These are phyloP conservation scores for Asbolus verrucosus DNA, from an alignment of 1,140 invertebrate genomes.

Conservation along the genomic window DNA sequence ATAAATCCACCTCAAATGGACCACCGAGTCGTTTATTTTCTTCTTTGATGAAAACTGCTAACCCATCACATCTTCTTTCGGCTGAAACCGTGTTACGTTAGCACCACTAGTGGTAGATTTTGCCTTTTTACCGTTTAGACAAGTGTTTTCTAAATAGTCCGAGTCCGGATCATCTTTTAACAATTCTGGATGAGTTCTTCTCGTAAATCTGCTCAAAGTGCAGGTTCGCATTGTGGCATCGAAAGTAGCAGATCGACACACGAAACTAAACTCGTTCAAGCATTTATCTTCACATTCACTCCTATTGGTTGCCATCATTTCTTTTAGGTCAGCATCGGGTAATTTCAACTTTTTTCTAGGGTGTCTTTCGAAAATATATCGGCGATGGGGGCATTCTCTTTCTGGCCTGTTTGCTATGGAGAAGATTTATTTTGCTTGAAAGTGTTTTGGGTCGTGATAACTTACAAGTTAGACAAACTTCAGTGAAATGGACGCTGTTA, in stretches of 20 bases:
- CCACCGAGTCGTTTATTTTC: constrained; percentile 88
- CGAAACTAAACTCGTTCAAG: constrained; percentile 87
- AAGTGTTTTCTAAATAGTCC: constrained; percentile 93
- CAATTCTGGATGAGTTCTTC: constrained; percentile 85
- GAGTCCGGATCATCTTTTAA: constrained; percentile 86
- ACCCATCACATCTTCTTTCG: constrained; percentile 85
- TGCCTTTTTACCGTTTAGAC: constrained; percentile 86
- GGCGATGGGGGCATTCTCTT: constrained; percentile 85
- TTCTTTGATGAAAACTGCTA: constrained; percentile 89
- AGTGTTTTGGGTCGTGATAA: constrained; percentile 48
- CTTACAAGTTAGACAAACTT: constrained; percentile 91
- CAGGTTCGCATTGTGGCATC: constrained; percentile 82
- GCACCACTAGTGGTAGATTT: too few species aligned
- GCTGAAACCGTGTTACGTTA: constrained; percentile 74
- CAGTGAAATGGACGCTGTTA: constrained; percentile 88
- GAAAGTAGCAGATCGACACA: constrained; percentile 88
- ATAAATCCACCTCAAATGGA: constrained; percentile 88
- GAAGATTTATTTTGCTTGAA: not conserved
- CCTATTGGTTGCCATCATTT: constrained; percentile 82
- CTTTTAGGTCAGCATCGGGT: constrained; percentile 81
- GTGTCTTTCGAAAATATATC: constrained; percentile 89
- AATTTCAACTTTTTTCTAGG: constrained; percentile 85
- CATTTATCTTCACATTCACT: constrained; percentile 93
- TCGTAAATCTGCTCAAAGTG: constrained; percentile 82
- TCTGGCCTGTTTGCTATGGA: constrained; percentile 82